Evolutionary conservation across 2,797 vertebrate species (phyloP).

Genomic region (Sebastes trivittatus): DNA sequence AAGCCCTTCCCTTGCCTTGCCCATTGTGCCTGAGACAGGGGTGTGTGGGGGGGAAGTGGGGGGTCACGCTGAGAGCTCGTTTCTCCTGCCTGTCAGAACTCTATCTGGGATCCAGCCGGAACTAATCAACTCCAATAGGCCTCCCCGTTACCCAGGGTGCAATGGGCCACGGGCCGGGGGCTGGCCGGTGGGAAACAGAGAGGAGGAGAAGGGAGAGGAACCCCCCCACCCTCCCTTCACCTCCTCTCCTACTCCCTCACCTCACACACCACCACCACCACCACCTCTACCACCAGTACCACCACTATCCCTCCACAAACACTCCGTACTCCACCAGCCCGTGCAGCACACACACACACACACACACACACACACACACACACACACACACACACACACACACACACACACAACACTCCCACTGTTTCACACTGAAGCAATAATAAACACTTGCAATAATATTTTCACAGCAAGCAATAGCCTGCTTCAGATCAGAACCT

Average conservation of each 20-base stretch:
- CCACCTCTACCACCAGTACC: constrained; percentile 19
- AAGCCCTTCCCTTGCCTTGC: constrained; percentile 79
- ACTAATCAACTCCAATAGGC: constrained; percentile 99
- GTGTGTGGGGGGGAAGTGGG: constrained; percentile 53
- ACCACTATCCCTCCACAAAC: constrained; percentile 44
- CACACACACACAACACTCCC: constrained; percentile 85
- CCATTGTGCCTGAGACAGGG: constrained; percentile 82
- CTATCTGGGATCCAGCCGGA: constrained; percentile 98
- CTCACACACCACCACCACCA: constrained; percentile 21
- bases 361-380: constrained; percentile 83
- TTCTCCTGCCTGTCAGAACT: constrained; percentile 97
- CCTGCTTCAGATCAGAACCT: constrained; percentile 83
- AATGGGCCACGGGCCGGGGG: constrained; percentile 76
- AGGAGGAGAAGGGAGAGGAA: constrained; percentile 58
- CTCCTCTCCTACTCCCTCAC: not conserved
- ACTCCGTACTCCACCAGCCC: constrained; percentile 61
- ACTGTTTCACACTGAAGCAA: constrained; percentile 86
- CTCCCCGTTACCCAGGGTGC: constrained; percentile 90
- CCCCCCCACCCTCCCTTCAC: not conserved
- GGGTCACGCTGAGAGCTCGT: constrained; percentile 86
- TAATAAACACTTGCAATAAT: constrained; percentile 91
- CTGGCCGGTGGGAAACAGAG: constrained; percentile 81
- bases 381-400: constrained; percentile 81
- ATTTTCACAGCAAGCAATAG: constrained; percentile 87
- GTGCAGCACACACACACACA: constrained; percentile 79